Evolutionary conservation across 2,113 vertebrate species (phyloP).

Genomic region (Cryptotis parvus): DNA sequence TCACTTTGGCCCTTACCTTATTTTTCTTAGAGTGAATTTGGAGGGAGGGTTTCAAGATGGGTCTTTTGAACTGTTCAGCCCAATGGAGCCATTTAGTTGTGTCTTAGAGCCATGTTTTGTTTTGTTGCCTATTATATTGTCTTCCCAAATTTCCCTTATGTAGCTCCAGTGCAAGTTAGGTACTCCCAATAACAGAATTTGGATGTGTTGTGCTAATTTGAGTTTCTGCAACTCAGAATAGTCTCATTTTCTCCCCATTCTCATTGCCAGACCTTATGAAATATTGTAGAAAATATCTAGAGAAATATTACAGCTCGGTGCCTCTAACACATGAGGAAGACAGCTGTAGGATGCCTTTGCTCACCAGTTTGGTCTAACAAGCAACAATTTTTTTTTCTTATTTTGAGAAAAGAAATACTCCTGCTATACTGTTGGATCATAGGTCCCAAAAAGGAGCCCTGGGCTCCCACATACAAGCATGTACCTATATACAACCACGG

Average conservation of each 20-base stretch:
- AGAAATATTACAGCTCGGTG: background rate
- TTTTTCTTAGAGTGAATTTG: background rate
- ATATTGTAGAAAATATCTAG: background rate
- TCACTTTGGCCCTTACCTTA: too few species aligned
- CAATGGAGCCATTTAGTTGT: background rate
- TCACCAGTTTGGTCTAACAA: background rate
- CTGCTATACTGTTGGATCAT: too few species aligned
- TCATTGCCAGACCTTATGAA: background rate
- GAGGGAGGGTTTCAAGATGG: background rate
- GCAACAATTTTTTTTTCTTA: background rate
- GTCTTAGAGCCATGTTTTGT: background rate
- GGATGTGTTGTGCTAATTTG: constrained; percentile 21
- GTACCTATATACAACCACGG: too few species aligned
- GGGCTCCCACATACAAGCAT: too few species aligned
- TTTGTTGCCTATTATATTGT: background rate
- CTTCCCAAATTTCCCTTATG: background rate
- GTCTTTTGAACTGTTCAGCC: background rate
- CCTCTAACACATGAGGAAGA: background rate
- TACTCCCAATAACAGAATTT: background rate
- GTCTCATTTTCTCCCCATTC: background rate
- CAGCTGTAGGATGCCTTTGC: background rate
- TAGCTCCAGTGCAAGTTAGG: background rate
- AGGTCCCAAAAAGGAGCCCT: too few species aligned
- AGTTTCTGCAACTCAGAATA: background rate
- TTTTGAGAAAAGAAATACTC: too few species aligned